Evolutionary conservation across 2,888 invertebrate species (phyloP).

Genomic region (Dilophus febrilis): DNA sequence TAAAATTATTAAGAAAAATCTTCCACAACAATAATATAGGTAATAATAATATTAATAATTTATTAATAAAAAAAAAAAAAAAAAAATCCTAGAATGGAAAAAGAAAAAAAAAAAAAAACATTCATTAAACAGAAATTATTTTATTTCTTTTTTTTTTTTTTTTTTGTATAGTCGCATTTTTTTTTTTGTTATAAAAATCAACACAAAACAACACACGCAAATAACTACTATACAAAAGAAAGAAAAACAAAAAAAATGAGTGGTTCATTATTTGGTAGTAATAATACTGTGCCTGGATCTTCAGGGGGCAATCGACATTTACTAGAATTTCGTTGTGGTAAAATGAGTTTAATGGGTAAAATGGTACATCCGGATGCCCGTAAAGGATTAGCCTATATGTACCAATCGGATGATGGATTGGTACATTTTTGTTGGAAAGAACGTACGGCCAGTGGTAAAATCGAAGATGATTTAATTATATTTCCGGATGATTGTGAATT

Average conservation of each 20-base stretch:
- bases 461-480: conserved; percentile 95
- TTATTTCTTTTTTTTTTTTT: no score
- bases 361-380: conserved; percentile 89
- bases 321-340: conserved; percentile 90
- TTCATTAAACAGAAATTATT: no score
- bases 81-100: no score
- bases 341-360: conserved; percentile 77
- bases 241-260: conserved; percentile 21
- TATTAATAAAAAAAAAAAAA: no score
- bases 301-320: conserved; percentile 76
- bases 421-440: conserved; percentile 99
- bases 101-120: no score
- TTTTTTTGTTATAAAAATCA: no score
- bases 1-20: no score
- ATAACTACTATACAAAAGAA: conserved; percentile 12
- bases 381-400: conserved; percentile 87
- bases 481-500: conserved; percentile 99
- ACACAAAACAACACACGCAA: no score
- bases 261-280: conserved; percentile 27
- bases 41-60: no score
- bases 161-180: no score
- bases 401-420: conserved; percentile 90
- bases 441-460: conserved; percentile 71
- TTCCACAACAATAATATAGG: no score
- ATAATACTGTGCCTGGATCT: conserved; percentile 57